A percentile compares a stretch with the other conserved stretches of the same genome.
phyloP scores from a whole-genome alignment of 2,797 vertebrate species.

The Oryzias dopingdopingensis region DNA sequence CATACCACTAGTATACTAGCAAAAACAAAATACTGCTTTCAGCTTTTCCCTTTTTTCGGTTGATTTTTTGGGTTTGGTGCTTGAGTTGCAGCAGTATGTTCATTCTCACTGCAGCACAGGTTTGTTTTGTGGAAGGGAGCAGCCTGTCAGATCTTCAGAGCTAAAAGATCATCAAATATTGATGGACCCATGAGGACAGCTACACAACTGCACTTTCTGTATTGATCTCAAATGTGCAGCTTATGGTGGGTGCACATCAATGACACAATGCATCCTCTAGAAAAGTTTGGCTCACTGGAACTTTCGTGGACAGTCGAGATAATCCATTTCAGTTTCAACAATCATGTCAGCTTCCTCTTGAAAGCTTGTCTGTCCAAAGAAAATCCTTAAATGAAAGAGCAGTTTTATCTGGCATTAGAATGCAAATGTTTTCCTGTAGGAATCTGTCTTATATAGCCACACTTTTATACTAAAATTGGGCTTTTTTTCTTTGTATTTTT shows the following conservation, averaged over 20 bases:
- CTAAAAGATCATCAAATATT: conserved; percentile 64
- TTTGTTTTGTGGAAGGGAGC: conserved; percentile 20
- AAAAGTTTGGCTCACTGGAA: conserved; percentile 30
- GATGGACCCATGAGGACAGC: conserved; percentile 47
- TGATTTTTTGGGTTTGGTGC: not conserved
- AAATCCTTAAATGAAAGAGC: too few relatives aligned
- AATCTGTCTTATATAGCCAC: too few relatives aligned
- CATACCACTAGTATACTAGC: too few relatives aligned
- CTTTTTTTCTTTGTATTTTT: too few relatives aligned
- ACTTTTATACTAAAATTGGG: too few relatives aligned
- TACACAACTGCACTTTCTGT: conserved; percentile 46
- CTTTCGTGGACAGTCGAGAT: conserved; percentile 1
- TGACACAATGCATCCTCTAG: conserved; percentile 33
- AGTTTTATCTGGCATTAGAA: too few relatives aligned
- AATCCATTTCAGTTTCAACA: too few relatives aligned
- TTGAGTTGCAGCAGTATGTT: conserved; percentile 1
- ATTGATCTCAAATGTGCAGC: conserved; percentile 66
- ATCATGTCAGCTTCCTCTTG: too few relatives aligned
- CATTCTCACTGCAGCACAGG: conserved; percentile 2
- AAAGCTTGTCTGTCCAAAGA: too few relatives aligned
- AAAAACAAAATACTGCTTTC: too few relatives aligned
- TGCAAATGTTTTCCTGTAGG: too few relatives aligned
- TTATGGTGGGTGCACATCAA: conserved; percentile 29
- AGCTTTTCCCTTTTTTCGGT: not conserved
- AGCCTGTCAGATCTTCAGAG: conserved; percentile 30